phyloP scores from a whole-genome alignment of 2,888 invertebrate species.

The Vandiemenella viatica region DNA sequence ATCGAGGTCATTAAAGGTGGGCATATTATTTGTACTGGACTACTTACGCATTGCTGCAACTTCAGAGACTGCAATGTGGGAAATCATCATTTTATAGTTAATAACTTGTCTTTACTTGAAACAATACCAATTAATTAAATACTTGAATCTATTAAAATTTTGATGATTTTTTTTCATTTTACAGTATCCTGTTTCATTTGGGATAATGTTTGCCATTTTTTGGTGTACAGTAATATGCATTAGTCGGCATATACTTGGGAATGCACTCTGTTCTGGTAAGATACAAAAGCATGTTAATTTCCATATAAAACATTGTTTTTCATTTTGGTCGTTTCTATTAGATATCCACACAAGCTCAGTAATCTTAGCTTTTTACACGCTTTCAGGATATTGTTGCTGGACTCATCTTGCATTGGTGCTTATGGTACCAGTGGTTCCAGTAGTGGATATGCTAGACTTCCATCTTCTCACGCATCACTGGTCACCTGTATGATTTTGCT shows the following conservation, averaged over 20 bases:
- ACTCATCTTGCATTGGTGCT: slow-evolving; percentile 46
- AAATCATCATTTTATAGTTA: no score
- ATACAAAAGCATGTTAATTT: no score
- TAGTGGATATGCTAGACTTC: slow-evolving; percentile 58
- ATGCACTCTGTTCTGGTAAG: slow-evolving; percentile 83
- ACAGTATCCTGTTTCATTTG: slow-evolving; percentile 32
- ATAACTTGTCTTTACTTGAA: no score
- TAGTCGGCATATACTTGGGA: slow-evolving; percentile 77
- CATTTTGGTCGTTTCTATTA: not conserved
- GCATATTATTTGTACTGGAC: no score
- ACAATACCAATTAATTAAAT: no score
- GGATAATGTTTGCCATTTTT: slow-evolving; percentile 28
- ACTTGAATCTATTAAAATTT: no score
- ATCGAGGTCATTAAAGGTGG: no score
- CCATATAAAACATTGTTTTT: no score
- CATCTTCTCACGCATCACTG: slow-evolving; percentile 49
- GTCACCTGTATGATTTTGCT: slow-evolving; percentile 46
- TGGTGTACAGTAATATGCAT: slow-evolving; percentile 64
- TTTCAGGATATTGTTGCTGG: slow-evolving; percentile 74
- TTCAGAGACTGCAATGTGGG: no score
- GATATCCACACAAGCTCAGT: not conserved
- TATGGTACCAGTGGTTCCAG: slow-evolving; percentile 56
- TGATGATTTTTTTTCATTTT: slow-evolving; percentile 16
- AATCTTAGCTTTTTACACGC: no score
- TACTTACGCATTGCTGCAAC: no score